These are phyloP conservation scores for Erebia ligea DNA, from an alignment of 2,888 invertebrate species.

Conservation along the genomic window DNA sequence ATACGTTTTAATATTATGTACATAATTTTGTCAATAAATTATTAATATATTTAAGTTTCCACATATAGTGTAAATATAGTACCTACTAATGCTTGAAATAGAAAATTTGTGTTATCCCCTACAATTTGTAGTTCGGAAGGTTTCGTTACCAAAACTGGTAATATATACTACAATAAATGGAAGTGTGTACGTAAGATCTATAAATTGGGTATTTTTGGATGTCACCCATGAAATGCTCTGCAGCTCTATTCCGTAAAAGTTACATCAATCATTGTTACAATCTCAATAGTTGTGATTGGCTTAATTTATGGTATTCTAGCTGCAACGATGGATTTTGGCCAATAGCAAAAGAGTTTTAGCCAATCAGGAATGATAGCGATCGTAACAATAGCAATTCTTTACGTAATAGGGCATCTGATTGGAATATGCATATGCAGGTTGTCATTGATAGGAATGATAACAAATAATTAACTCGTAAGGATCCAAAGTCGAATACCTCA, in stretches of 20 bases:
- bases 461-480: slow-evolving; percentile 8
- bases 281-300: too few species aligned
- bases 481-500: slow-evolving; percentile 28
- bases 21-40: slow-evolving; percentile 6
- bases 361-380: too few species aligned
- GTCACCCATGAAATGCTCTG: background rate
- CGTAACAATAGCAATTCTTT: too few species aligned
- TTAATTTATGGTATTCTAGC: too few species aligned
- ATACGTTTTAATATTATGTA: background rate
- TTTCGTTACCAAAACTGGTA: background rate
- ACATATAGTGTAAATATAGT: slow-evolving; percentile 19
- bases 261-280: too few species aligned
- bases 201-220: background rate
- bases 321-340: too few species aligned
- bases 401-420: background rate
- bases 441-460: background rate
- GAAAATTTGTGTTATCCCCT: background rate
- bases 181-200: background rate
- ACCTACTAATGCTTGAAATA: background rate
- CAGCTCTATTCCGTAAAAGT: background rate
- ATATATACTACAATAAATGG: background rate
- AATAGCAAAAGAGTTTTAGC: too few species aligned
- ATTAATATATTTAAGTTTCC: slow-evolving; percentile 19
- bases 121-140: slow-evolving; percentile 6
- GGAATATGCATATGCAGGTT: background rate